Evolutionary conservation across 2,888 invertebrate species (phyloP).

Genomic region (Euzophera pinguis): DNA sequence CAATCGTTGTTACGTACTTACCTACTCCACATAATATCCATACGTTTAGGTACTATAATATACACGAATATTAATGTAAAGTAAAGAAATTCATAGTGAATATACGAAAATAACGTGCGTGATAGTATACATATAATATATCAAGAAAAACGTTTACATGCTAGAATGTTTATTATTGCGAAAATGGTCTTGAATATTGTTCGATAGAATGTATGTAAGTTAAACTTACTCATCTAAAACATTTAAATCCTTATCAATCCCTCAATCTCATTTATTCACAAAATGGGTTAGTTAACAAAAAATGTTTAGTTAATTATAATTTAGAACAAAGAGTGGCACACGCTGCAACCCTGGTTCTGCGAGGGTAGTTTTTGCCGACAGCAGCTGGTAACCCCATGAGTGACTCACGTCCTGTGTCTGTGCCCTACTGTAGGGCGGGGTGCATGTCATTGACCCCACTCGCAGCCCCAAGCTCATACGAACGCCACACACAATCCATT

Average conservation of each 20-base stretch:
- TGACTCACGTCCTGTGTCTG: conserved; percentile 75
- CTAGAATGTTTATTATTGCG: neutral
- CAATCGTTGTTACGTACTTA: conserved; percentile 54
- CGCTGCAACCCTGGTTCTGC: conserved; percentile 40
- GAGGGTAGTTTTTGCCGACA: conserved; percentile 73
- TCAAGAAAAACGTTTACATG: too few relatives aligned
- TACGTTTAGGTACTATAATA: conserved; percentile 3
- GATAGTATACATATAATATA: conserved; percentile 9
- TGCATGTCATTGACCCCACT: conserved; percentile 76
- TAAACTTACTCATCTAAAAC: too few relatives aligned
- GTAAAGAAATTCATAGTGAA: too few relatives aligned
- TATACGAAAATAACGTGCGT: conserved; percentile 21
- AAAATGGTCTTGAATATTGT: too few relatives aligned
- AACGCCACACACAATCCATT: conserved; percentile 65
- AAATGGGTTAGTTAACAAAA: conserved; percentile 27
- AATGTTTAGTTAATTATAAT: conserved; percentile 38
- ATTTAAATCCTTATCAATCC: neutral
- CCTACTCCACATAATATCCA: conserved; percentile 8
- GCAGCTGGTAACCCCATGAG: conserved; percentile 76
- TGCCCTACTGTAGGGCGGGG: conserved; percentile 70
- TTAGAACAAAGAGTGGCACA: conserved; percentile 36
- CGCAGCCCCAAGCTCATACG: conserved; percentile 66
- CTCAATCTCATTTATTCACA: conserved; percentile 11
- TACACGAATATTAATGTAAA: neutral
- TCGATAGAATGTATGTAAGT: too few relatives aligned